phyloP scores from a whole-genome alignment of 1,140 invertebrate genomes.

The Dendrolimus punctatus region DNA sequence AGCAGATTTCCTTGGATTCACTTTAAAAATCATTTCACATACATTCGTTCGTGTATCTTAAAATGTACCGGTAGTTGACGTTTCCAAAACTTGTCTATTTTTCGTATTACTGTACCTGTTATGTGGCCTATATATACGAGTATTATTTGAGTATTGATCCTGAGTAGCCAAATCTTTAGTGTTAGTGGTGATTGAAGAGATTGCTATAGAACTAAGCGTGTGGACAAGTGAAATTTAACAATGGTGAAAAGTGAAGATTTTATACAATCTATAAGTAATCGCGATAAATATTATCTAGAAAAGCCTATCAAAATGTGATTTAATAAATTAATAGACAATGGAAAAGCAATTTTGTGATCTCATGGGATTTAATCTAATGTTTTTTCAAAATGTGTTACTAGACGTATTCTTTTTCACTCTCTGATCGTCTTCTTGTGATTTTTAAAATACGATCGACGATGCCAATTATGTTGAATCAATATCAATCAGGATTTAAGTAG shows the following conservation, averaged over 20 bases:
- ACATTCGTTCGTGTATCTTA: too few relatives aligned
- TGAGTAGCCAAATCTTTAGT: constrained; percentile 39
- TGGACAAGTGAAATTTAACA: constrained; percentile 7
- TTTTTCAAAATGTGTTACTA: too few relatives aligned
- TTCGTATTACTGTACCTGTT: constrained; percentile 31
- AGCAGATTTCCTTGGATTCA: too few relatives aligned
- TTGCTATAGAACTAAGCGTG: constrained; percentile 14
- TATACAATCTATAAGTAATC: constrained; percentile 18
- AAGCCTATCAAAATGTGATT: constrained; percentile 58
- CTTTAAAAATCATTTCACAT: too few relatives aligned
- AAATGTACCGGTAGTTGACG: not conserved
- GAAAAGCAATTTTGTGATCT: constrained; percentile 49
- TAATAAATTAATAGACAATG: constrained; percentile 28
- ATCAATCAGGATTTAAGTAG: too few relatives aligned
- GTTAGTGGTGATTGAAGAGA: constrained; percentile 23
- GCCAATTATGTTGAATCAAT: too few relatives aligned
- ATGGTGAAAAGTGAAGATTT: constrained; percentile 10
- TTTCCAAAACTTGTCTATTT: constrained; percentile 5
- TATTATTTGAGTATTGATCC: constrained; percentile 24
- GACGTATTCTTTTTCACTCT: too few relatives aligned
- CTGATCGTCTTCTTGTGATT: too few relatives aligned
- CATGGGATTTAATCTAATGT: constrained; percentile 38
- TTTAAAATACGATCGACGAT: too few relatives aligned
- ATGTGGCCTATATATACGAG: constrained; percentile 38
- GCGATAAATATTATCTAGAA: constrained; percentile 26